Conservation (phyloP, 2,113 vertebrate genomes). For the Malurus elegans region DNA sequence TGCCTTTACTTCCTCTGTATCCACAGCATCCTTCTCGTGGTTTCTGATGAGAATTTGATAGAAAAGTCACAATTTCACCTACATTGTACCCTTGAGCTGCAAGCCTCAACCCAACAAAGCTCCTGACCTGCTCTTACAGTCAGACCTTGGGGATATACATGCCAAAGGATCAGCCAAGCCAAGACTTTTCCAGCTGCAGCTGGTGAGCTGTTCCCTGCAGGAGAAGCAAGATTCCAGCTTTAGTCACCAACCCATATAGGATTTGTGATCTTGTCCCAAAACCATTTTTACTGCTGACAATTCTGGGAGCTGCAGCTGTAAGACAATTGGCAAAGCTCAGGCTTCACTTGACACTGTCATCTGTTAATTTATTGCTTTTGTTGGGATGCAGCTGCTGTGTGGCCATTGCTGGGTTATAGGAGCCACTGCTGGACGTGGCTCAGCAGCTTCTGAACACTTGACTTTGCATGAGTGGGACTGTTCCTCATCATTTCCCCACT, state of each 20-base stretch:
- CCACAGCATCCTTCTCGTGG: background rate
- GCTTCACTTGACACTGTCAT: background rate
- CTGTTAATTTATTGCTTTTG: background rate
- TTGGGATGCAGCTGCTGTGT: background rate
- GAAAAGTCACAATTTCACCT: background rate
- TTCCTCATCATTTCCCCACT: background rate
- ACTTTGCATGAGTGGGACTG: background rate
- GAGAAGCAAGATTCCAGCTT: background rate
- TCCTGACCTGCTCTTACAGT: background rate
- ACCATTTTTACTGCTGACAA: background rate
- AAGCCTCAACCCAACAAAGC: background rate
- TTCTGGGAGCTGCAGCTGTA: background rate
- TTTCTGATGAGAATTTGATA: background rate
- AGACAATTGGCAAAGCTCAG: background rate
- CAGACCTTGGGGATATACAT: rapidly evolving
- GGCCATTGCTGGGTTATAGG: background rate
- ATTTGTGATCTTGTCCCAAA: background rate
- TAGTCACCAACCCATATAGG: background rate
- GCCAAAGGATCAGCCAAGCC: background rate
- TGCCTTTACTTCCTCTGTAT: background rate
- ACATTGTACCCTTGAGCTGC: background rate
- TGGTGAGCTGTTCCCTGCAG: background rate
- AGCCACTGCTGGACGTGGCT: background rate
- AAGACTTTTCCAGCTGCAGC: background rate
- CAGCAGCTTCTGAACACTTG: background rate